Percentiles rank a stretch among this genome's conserved stretches.
These are phyloP conservation scores for Andrena marginata DNA, from an alignment of 2,888 invertebrate genomes.

Conservation along the genomic window DNA sequence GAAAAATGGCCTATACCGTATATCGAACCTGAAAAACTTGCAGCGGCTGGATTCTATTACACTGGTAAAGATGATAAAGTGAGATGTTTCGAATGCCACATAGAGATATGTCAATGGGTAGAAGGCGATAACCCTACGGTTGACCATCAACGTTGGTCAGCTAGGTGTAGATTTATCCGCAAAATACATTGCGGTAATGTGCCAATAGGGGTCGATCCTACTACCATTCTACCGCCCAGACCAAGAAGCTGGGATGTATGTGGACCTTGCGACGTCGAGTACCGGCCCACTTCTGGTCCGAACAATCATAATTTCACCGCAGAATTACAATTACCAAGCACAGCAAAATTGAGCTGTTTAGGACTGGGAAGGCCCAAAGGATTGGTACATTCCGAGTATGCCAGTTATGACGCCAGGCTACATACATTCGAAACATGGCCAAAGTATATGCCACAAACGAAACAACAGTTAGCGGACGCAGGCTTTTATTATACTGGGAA, in stretches of 20 bases:
- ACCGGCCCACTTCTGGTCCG: constrained; percentile 81
- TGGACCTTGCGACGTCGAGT: constrained; percentile 84
- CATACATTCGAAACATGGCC: constrained; percentile 93
- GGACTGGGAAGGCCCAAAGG: constrained; percentile 83
- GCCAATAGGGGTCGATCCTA: constrained; percentile 84
- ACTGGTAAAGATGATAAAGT: constrained; percentile 91
- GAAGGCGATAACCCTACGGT: constrained; percentile 91
- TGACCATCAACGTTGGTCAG: constrained; percentile 93
- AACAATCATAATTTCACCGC: constrained; percentile 73
- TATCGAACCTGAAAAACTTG: constrained; percentile 88
- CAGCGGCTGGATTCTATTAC: constrained; percentile 94
- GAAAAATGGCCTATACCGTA: constrained; percentile 89
- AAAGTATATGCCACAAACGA: constrained; percentile 91
- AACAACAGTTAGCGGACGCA: constrained; percentile 93
- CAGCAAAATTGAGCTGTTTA: constrained; percentile 79
- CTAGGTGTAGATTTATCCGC: constrained; percentile 92
- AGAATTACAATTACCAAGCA: constrained; percentile 71
- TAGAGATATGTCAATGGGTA: constrained; percentile 93
- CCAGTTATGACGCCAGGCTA: constrained; percentile 89
- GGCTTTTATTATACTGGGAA: constrained; percentile 97
- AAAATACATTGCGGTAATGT: constrained; percentile 89
- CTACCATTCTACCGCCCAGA: constrained; percentile 71
- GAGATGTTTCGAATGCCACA: constrained; percentile 92
- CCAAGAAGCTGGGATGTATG: constrained; percentile 86
- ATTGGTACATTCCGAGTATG: constrained; percentile 90